phyloP scores from a whole-genome alignment of 2,113 vertebrate species.

The Sinocyclocheilus grahami region DNA sequence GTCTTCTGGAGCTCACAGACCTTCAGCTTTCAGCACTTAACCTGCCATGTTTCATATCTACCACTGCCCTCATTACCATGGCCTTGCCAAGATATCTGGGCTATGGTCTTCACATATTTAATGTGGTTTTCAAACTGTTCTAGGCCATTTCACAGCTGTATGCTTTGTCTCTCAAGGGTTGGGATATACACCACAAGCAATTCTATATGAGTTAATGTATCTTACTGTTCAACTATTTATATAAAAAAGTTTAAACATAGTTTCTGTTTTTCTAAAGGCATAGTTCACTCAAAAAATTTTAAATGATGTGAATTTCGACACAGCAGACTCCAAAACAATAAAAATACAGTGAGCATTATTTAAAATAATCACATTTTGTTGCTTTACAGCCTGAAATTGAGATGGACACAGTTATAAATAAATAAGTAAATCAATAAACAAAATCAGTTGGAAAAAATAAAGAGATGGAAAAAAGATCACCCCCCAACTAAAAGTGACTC shows the following conservation, averaged over 20 bases:
- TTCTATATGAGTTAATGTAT: not conserved
- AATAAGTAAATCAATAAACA: too few relatives aligned
- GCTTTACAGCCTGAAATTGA: too few relatives aligned
- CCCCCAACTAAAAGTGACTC: too few relatives aligned
- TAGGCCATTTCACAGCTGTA: constrained; percentile 31
- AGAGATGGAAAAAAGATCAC: too few relatives aligned
- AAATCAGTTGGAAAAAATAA: too few relatives aligned
- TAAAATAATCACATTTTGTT: too few relatives aligned
- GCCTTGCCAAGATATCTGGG: constrained; percentile 43
- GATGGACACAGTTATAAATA: too few relatives aligned
- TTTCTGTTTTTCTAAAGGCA: not conserved
- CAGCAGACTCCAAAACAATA: too few relatives aligned
- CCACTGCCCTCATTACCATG: constrained; percentile 46
- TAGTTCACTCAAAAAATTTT: too few relatives aligned
- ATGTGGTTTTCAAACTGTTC: constrained; percentile 45
- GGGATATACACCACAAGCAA: not conserved
- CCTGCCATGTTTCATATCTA: constrained; percentile 48
- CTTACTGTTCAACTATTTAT: not conserved
- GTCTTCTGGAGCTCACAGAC: constrained; percentile 41
- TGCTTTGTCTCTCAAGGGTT: not conserved
- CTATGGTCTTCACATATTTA: constrained; percentile 38
- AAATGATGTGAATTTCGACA: too few relatives aligned
- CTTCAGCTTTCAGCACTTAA: constrained; percentile 54
- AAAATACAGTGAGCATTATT: too few relatives aligned
- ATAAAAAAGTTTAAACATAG: not conserved